phyloP scores from a whole-genome alignment of 2,888 invertebrate species.

The Patella caerulea region DNA sequence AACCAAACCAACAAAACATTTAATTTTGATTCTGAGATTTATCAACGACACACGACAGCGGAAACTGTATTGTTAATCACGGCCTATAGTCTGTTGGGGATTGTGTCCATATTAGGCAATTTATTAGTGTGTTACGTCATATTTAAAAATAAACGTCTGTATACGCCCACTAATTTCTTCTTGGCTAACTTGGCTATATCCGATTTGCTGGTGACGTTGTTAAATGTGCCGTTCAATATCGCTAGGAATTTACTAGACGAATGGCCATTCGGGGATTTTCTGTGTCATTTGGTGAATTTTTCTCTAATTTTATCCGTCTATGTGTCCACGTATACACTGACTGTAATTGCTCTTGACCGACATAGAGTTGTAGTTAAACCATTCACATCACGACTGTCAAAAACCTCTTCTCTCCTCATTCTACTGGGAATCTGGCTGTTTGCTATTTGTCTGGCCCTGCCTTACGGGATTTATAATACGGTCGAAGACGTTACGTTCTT shows the following conservation, averaged over 20 bases:
- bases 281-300: constrained; percentile 72
- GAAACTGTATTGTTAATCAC: constrained; percentile 41
- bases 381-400: constrained; percentile 69
- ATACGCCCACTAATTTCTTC: constrained; percentile 67
- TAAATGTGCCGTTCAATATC: constrained; percentile 73
- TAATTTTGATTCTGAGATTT: neutral
- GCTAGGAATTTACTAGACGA: constrained; percentile 69
- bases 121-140: constrained; percentile 65
- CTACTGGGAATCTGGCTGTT: constrained; percentile 70
- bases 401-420: constrained; percentile 64
- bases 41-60: neutral
- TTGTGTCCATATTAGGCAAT: constrained; percentile 63
- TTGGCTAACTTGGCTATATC: constrained; percentile 65
- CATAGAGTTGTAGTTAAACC: constrained; percentile 72
- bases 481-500: constrained; percentile 47
- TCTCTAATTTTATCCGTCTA: constrained; percentile 72
- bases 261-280: constrained; percentile 72
- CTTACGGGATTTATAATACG: constrained; percentile 70
- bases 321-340: constrained; percentile 73
- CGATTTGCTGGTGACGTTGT: constrained; percentile 62
- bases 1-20: neutral
- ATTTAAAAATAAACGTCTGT: constrained; percentile 59
- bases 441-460: constrained; percentile 66
- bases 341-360: constrained; percentile 72
- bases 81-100: constrained; percentile 52